Base-by-base conservation (phyloP, 2,888 invertebrate genomes). In the Rhorus exstirpatorius region DNA sequence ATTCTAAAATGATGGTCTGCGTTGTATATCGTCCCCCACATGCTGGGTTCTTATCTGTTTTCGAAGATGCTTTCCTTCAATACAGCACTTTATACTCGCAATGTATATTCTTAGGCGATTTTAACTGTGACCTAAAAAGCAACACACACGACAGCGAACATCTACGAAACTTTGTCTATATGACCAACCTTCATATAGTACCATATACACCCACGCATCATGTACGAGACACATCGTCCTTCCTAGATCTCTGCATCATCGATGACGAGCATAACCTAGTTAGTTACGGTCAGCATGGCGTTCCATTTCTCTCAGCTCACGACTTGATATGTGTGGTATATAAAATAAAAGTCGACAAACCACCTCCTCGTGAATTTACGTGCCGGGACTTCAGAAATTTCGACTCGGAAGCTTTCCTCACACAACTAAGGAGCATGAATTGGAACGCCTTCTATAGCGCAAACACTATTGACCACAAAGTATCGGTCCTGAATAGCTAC, bases 201-300 rank as follows among this genome's bases (percentile, higher is more conserved):
- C 71, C 71, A 0, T 46, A 58, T 10, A 10, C 8, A 2, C 19
- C 71, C 1, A 46, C 58, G 8, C 58, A 58, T 12, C 71, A 58
- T 31, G 58, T 46, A 1, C 26, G 17, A 2, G 26, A 19, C 10
- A 3, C 58, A 6, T 46, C 58, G 4, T 58, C 71, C 3, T 12
- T 58, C 0, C 58, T 71, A 4, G 71, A 44, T n/a, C 14, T 71
- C 12, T 71, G 71, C 46, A 44, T 71, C 26, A 46, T 71, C 10
- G 71, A 71, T 3, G 55, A 58, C 6, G 17, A 4, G 0, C 26
- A n/a, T 12, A 46, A 71, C 24, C 7, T 58, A 1, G 10, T 19
- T 1, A 17, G 17, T 4, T 44, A 46, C 10, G 46, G 71, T 10
- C 71, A 58, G 17, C 24, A 3, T n/a, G 58, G 24, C 8, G 46